These are phyloP conservation scores for Trichopoda pennipes DNA, from an alignment of 2,888 invertebrate species.

Conservation along the genomic window DNA sequence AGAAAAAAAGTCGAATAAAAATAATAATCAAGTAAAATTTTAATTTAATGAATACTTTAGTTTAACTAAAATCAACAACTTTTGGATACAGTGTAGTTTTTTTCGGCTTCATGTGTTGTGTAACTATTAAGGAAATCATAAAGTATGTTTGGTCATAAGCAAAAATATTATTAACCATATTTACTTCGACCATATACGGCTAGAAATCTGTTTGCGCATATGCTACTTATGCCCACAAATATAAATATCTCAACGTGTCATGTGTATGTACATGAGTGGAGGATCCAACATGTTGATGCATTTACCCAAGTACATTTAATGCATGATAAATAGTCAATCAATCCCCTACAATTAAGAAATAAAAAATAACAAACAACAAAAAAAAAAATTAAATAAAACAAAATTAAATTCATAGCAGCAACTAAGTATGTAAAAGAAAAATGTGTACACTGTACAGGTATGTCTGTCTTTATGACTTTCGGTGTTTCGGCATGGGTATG, in stretches of 20 bases:
- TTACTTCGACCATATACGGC: constrained; percentile 42
- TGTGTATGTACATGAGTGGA: constrained; percentile 34
- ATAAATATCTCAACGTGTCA: constrained; percentile 27
- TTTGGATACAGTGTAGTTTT: constrained; percentile 35
- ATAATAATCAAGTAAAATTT: too few species aligned
- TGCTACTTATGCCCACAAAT: constrained; percentile 9
- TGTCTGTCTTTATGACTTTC: neutral
- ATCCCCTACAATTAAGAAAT: constrained; percentile 68
- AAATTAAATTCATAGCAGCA: constrained; percentile 4
- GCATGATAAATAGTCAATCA: constrained; percentile 77
- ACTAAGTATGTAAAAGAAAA: constrained; percentile 2
- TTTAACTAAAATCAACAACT: neutral
- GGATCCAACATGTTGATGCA: constrained; percentile 72
- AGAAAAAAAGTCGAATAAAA: too few species aligned
- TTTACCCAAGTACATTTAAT: constrained; percentile 74
- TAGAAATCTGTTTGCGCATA: constrained; percentile 52
- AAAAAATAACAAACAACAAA: too few species aligned
- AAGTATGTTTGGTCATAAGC: constrained; percentile 72
- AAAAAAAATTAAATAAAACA: neutral
- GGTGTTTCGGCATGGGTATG: neutral
- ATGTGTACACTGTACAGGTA: neutral
- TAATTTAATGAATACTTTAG: too few species aligned
- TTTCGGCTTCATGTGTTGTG: constrained; percentile 32
- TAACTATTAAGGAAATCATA: constrained; percentile 74
- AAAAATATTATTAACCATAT: constrained; percentile 52